A percentile compares a stretch with the other conserved stretches of the same genome.
phyloP scores from a whole-genome alignment of 2,797 vertebrate genomes.

The Rallus crepitans region DNA sequence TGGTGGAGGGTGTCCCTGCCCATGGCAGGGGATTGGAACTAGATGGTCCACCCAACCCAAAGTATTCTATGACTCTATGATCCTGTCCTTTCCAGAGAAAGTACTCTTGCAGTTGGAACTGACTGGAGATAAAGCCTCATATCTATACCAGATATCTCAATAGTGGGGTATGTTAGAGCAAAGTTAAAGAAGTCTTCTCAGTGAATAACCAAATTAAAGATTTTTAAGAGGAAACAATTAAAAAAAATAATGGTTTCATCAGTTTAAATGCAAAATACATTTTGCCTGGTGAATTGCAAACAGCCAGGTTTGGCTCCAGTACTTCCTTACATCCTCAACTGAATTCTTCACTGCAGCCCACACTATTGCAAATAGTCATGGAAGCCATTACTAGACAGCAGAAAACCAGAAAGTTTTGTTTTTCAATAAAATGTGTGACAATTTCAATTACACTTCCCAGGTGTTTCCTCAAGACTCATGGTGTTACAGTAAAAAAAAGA shows the following conservation, averaged over 20 bases:
- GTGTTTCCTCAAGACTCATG: neutral
- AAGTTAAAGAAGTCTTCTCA: neutral
- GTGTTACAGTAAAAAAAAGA: neutral
- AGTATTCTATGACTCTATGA: too few relatives aligned
- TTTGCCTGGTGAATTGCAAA: neutral
- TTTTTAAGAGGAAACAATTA: neutral
- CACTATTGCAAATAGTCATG: neutral
- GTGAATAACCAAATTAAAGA: neutral
- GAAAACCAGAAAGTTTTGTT: neutral
- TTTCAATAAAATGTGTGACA: neutral
- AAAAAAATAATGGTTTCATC: neutral
- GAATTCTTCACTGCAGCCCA: neutral
- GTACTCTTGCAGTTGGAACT: neutral
- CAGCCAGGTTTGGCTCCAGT: neutral
- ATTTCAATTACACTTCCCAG: constrained; percentile 32
- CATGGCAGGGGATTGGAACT: too few relatives aligned
- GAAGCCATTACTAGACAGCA: neutral
- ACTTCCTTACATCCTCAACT: neutral
- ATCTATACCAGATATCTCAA: neutral
- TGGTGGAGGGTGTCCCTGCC: too few relatives aligned
- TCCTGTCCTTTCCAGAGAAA: neutral
- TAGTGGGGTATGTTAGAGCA: neutral
- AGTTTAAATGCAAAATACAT: neutral
- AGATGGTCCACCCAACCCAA: too few relatives aligned
- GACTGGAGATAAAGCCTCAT: neutral